Evolutionary conservation across 2,113 vertebrate species (phyloP), one percentile per base, ranked within the genome.

Genomic region (Neodon shergylaensis): DNA sequence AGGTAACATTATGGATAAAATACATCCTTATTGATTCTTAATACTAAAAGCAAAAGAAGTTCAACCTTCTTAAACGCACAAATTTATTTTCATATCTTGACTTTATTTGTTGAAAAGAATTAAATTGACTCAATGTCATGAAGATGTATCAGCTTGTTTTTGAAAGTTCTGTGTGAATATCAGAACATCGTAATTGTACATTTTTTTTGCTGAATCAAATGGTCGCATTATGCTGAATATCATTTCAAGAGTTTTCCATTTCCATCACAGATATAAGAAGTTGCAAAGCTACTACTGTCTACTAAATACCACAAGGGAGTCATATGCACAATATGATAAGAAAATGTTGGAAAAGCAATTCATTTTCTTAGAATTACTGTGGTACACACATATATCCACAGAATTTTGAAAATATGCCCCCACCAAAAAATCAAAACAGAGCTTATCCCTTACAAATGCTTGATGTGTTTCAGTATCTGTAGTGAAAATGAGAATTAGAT

Each of bases 91-190:
- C 17, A 91, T 31, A 63, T 31, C 8, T 42, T 81, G 58, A 9
- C 44, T 91, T 81, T 44, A 86, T 42, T 10, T 97, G 86, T 88
- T 88, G 9, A 73, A 39, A 61, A 39, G 58, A 8, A 39, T 65
- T 42, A 22, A 49, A 72, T 93, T 65, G 94, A 89, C 61, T 93
- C 58, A 49, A 68, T 47, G 66, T 4, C 13, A 93, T 39, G 10
- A 95, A 73, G 47, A 42, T 89, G 54, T 22, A 61, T 63, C 42
- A 92, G 8, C 74, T 91, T 91, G 28, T 36, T 85, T 93, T 82
- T 17, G 33, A 87, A 49, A 65, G 79, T 83, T 12, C 8, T 78
- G 10, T 42, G 42, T 54, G 9, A 91, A 93, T 16, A 89, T 26
- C 58, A 96, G 13, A 88, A 88, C 39, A 85, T 44, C 93, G 52